phyloP scores from a whole-genome alignment of 1,140 invertebrate genomes.

The Whitmania pigra region DNA sequence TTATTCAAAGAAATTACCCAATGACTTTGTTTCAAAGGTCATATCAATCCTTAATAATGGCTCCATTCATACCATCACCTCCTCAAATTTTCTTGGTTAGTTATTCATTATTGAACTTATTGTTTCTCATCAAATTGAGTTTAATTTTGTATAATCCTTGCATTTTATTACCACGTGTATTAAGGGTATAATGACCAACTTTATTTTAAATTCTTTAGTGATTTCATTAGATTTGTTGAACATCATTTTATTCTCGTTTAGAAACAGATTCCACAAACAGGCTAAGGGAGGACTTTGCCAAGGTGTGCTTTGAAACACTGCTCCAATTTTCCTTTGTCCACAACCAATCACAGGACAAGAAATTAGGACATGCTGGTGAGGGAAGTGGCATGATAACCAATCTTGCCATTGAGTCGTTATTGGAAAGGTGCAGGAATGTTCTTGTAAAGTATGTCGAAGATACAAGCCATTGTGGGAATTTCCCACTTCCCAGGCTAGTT shows the following conservation, averaged over 20 bases:
- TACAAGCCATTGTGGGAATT: constrained; percentile 73
- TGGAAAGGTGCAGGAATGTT: constrained; percentile 77
- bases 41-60: constrained; percentile 82
- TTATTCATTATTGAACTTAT: constrained; percentile 21
- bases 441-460: constrained; percentile 73
- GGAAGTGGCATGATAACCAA: constrained; percentile 55
- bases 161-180: too few species aligned
- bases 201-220: background rate
- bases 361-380: constrained; percentile 11
- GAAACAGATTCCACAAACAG: constrained; percentile 71
- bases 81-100: constrained; percentile 43
- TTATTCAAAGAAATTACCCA: constrained; percentile 61
- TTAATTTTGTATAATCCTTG: too few species aligned
- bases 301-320: constrained; percentile 87
- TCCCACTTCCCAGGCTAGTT: constrained; percentile 67
- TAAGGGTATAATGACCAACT: too few species aligned
- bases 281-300: constrained; percentile 82
- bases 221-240: background rate
- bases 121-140: background rate
- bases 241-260: constrained; percentile 32
- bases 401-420: constrained; percentile 73
- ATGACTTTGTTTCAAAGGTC: constrained; percentile 70
- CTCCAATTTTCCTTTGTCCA: constrained; percentile 69
- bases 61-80: constrained; percentile 75
- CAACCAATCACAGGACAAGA: background rate